These are phyloP conservation scores for Hoplias malabaricus DNA, from an alignment of 2,113 vertebrate genomes.

Conservation along the genomic window DNA sequence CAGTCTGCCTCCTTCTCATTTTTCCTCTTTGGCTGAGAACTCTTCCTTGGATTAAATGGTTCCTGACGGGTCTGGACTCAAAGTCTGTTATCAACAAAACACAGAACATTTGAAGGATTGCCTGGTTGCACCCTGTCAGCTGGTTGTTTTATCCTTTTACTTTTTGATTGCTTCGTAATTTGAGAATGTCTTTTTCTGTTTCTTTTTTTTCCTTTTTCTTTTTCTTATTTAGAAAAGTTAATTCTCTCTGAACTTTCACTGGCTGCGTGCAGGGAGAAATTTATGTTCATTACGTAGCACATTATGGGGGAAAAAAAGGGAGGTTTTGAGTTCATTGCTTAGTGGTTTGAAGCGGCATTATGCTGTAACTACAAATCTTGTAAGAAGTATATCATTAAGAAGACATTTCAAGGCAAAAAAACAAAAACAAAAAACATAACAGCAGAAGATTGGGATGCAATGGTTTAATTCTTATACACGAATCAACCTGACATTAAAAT, in stretches of 20 bases:
- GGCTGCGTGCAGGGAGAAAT: neutral
- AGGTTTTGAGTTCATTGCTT: neutral
- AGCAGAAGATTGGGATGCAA: neutral
- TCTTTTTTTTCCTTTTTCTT: constrained; percentile 39
- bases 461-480: too few species aligned
- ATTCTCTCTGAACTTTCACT: constrained; percentile 1
- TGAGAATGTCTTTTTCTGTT: constrained; percentile 30
- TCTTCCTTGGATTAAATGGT: constrained; percentile 41
- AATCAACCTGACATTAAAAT: too few species aligned
- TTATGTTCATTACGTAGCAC: neutral
- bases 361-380: neutral
- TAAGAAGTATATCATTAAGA: neutral
- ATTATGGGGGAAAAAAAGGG: neutral
- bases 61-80: constrained; percentile 37
- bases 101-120: constrained; percentile 53
- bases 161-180: constrained; percentile 45
- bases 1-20: neutral
- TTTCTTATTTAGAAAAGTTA: neutral
- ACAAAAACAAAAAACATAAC: too few species aligned
- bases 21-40: constrained; percentile 12
- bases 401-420: neutral
- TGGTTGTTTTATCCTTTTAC: constrained; percentile 36
- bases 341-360: neutral
- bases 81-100: constrained; percentile 61
- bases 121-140: constrained; percentile 1